Percentiles rank a stretch among this genome's conserved stretches.
phyloP scores from a whole-genome alignment of 2,113 vertebrate genomes.

The Chamaea fasciata region DNA sequence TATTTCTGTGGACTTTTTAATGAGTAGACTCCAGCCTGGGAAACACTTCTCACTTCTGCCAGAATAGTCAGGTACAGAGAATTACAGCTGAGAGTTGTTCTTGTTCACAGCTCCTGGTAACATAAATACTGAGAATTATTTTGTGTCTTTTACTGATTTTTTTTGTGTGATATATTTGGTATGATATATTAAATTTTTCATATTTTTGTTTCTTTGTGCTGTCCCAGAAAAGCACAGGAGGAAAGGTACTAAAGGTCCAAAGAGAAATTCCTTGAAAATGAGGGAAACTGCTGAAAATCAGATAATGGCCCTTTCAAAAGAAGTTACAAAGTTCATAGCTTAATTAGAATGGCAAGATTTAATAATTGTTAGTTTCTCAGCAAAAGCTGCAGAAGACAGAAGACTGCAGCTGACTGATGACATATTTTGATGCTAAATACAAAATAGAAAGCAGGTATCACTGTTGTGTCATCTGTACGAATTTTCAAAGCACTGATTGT shows the following conservation, averaged over 20 bases:
- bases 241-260: not conserved
- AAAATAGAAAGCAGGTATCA: not conserved
- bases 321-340: not conserved
- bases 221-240: not conserved
- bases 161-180: not conserved
- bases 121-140: not conserved
- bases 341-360: not conserved
- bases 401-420: not conserved
- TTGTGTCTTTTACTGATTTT: not conserved
- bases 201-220: not conserved
- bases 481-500: not conserved
- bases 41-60: not conserved
- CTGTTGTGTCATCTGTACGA: not conserved
- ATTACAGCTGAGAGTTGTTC: not conserved
- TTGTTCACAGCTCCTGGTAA: not conserved
- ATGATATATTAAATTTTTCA: not conserved
- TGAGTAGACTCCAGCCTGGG: not conserved
- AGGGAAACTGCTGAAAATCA: not conserved
- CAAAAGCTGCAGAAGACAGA: not conserved
- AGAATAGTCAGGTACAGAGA: not conserved
- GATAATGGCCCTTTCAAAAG: not conserved
- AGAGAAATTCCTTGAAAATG: not conserved
- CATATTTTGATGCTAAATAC: not conserved
- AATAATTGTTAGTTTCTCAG: not conserved
- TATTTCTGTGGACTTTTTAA: not conserved